Base-by-base conservation (phyloP, 2,888 invertebrate genomes). In the Gastracanthus pulcherrimus region DNA sequence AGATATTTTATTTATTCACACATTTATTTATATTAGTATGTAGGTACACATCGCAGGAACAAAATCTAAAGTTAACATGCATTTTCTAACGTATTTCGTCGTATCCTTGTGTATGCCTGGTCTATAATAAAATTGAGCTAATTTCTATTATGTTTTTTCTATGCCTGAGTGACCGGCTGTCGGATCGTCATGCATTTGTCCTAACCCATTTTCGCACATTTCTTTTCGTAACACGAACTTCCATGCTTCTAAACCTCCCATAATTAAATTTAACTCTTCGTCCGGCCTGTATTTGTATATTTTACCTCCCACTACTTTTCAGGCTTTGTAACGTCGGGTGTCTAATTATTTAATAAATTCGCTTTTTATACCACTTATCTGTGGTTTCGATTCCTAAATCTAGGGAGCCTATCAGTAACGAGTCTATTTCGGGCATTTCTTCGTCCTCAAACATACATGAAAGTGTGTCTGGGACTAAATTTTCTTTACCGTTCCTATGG, bases 81-180 rank as follows among this genome's bases (percentile, higher is more conserved):
- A 89, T 0, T 23, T 26, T 9, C 85, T 62, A 0, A 89, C 85
- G 66, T 87, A 88, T 2, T 58, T 71, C 0, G 84, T 76, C 0
- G 86, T 70, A 11, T 88, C 75, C 1, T 64, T 13, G 4, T 80
- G 67, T 83, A 84, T 84, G 0, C 83, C 84, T 0, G 85, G 84
- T 84, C 85, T 86, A 41, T 84, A 86, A 38, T 77, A 86, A 1
- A 36, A 51, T 5, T 23, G 41, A 19, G 81, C 48, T 5, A 84
- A 16, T 13, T 82, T 76, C 0, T 45, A 29, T 7, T 79, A 72
- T 2, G 84, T 84, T 64, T 85, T 85, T 9, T 75, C 75, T 0
- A 84, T 58, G 3, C 85, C 85, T 3, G 80, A 55, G 64, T 85
- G 85, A 6, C 82, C 85, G 0, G 85, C 84, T 2, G 78, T 84